Base-by-base conservation (phyloP, 2,797 vertebrate species). In the Epinephelus malabaricus region DNA sequence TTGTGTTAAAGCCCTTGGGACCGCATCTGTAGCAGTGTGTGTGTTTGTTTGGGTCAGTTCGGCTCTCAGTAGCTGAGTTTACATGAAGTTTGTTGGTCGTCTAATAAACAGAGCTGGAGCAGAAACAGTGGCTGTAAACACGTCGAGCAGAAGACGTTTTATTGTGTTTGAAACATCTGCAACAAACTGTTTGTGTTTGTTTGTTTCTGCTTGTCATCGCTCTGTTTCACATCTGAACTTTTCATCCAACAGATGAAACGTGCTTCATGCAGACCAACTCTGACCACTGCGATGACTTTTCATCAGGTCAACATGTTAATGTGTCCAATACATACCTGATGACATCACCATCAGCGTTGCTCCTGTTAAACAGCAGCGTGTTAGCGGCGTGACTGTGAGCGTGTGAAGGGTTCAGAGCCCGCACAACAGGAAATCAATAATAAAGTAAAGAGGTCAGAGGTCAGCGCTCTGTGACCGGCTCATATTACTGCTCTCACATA, bases 401-500 rank as follows among this genome's bases (percentile, higher is more conserved):
- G 5, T 11, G 13, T n/a, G 19, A 45, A 17, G 23, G 27, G 60
- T 19, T 34, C 38, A 58, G 46, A 25, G 13, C 2, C 30, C 12
- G 15, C 19, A 2, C 5, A 23, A 23, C 55, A 70, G 76, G 68
- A 50, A 78, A 51, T 58, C 45, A 58, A 50, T 64, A 43, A 50
- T 23, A 25, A 60, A 59, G 45, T 17, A 0, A 2, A 55, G 59
- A 56, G 67, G 51, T 60, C 73, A 60, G 6, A 60, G 74, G 65
- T 76, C 65, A 62, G 19, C 8, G 54, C 46, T 9, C 11, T 30
- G 38, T 15, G 21, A 21, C 50, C 5, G 71, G 71, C 13, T 73
- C 61, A 49, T 8, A 19, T 67, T 13, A 14, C 72, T 17, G 21
- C 63, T 17, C 5, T 66, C 27, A 25, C 7, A 21, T 27, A 15